phyloP scores from a whole-genome alignment of 2,113 vertebrate genomes.

The Chaenocephalus aceratus region DNA sequence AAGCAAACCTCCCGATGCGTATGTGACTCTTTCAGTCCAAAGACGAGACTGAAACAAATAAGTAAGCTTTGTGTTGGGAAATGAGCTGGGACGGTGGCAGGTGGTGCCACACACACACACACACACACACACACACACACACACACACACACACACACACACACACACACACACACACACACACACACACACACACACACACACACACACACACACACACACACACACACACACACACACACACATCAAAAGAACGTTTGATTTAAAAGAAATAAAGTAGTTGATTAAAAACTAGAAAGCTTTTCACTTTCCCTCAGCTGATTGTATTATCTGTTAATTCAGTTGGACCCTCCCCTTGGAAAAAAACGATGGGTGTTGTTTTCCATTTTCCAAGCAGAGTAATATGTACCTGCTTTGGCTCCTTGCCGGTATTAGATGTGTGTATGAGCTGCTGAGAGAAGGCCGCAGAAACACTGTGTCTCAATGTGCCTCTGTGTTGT shows the following conservation, averaged over 20 bases:
- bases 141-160: too few relatives aligned
- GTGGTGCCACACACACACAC: slow-evolving; percentile 4
- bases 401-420: slow-evolving; percentile 1
- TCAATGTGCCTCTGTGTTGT: neutral
- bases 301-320: neutral
- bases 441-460: slow-evolving; percentile 1
- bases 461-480: neutral
- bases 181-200: neutral
- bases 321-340: slow-evolving; percentile 1
- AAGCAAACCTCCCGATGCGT: too few relatives aligned
- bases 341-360: neutral
- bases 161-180: too few relatives aligned
- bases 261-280: neutral
- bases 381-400: neutral
- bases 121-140: too few relatives aligned
- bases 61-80: slow-evolving; percentile 53
- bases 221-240: neutral
- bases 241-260: neutral
- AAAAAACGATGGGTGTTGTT: too few relatives aligned
- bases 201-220: neutral
- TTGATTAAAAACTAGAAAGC: neutral
- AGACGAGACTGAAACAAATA: too few relatives aligned
- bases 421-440: neutral
- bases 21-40: too few relatives aligned
- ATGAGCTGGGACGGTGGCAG: slow-evolving; percentile 53